Conservation (phyloP, 2,888 invertebrate species). For the Cantharis rustica region DNA sequence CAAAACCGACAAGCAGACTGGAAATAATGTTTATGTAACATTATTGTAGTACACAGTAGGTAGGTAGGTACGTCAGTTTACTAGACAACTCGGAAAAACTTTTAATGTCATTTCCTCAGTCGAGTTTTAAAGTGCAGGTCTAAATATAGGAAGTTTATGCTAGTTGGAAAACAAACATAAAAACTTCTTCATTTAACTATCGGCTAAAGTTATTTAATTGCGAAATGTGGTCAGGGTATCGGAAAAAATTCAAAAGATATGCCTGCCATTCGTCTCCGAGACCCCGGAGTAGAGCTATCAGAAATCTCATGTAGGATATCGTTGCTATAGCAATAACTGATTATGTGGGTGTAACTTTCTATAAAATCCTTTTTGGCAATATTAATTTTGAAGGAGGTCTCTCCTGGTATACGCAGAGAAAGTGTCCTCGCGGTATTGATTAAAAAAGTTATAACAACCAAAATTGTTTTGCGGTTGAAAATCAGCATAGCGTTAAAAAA, state of each 20-base stretch:
- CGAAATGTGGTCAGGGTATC: neutral
- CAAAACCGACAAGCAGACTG: neutral
- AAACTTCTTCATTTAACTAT: neutral
- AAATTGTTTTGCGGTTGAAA: neutral
- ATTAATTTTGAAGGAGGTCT: neutral
- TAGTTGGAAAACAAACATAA: neutral
- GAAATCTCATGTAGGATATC: neutral
- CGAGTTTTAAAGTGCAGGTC: neutral
- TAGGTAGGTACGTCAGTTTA: neutral
- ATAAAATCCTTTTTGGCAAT: neutral
- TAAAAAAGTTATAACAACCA: neutral
- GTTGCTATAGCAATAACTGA: neutral
- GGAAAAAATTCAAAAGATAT: neutral
- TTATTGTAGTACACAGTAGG: too few species aligned
- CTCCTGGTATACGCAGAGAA: neutral
- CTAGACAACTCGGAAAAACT: neutral
- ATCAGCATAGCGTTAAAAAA: neutral
- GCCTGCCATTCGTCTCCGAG: neutral
- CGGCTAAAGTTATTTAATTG: neutral
- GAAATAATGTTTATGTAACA: neutral
- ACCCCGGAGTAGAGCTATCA: neutral
- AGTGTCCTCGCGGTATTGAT: neutral
- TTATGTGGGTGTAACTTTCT: neutral
- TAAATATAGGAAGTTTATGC: neutral
- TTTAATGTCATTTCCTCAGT: neutral